A percentile compares a stretch with the other conserved stretches of the same genome.
Conservation (phyloP, 2,888 invertebrate genomes). For the Euspilapteryx auroguttella region DNA sequence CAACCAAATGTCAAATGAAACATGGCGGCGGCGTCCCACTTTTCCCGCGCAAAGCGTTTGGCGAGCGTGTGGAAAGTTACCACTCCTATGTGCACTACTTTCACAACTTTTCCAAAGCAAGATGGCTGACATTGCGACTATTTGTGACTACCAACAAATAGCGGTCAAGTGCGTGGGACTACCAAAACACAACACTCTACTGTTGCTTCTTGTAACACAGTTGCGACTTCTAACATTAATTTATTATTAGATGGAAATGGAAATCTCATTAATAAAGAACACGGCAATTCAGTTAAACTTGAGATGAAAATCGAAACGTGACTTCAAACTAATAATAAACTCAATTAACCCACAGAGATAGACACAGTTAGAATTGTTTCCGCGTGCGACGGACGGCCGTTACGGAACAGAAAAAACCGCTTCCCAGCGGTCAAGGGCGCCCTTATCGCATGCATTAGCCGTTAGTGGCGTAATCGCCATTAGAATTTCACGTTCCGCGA, state of each 20-base stretch:
- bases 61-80: slow-evolving; percentile 55
- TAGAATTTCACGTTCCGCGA: slow-evolving; percentile 26
- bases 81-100: slow-evolving; percentile 55
- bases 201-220: background rate
- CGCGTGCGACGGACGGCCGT: no score
- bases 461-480: slow-evolving; percentile 4
- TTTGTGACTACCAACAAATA: slow-evolving; percentile 15
- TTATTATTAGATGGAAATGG: no score
- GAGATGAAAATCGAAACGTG: no score
- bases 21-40: slow-evolving; percentile 47
- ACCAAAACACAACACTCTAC: slow-evolving; percentile 7
- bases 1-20: slow-evolving; percentile 36
- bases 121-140: slow-evolving; percentile 33
- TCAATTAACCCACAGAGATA: no score
- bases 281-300: no score
- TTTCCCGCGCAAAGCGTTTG: slow-evolving; percentile 48
- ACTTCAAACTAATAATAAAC: no score
- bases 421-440: slow-evolving; percentile 18
- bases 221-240: no score
- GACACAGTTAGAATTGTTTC: no score
- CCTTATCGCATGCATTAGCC: slow-evolving; percentile 12
- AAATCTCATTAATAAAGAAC: no score
- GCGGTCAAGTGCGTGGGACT: slow-evolving; percentile 36
- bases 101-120: slow-evolving; percentile 53
- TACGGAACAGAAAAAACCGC: no score